Base-by-base conservation (phyloP, 2,113 vertebrate genomes). In the Scatophagus argus region DNA sequence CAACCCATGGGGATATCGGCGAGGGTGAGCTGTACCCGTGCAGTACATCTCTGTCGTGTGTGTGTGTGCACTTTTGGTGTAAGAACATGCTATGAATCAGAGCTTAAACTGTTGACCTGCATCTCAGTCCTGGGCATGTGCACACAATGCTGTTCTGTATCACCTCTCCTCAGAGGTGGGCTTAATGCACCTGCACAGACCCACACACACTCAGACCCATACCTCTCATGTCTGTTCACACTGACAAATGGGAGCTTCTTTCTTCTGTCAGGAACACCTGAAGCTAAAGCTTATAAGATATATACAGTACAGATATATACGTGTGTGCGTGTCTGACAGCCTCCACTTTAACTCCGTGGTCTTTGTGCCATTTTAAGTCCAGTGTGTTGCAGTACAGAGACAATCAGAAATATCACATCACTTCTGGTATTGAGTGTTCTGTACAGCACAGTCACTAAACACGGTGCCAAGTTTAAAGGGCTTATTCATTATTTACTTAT, bases 91-190 rank as follows among this genome's bases (percentile, higher is more conserved):
- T 82, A 82, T 59, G 81, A 91, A 85, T 85, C 72, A 85, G 80
- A 86, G 85, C 82, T 92, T 91, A 92, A 89, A 91, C 82, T 82
- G 83, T 88, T 92, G 86, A 93, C 89, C 91, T 84, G 75, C 67
- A 27, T 87, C 81, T 51, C 52, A 70, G 84, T 14, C 52, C 47
- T 68, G 34, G 72, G 25, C 54, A 21, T 76, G 81, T 81, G 83
- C 64, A 72, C 49, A 71, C 66, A 68, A 2, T 17, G n/a, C 70
- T 19, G 70, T 32, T 67, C 67, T 52, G 25, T 47, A 74, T 86
- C 27, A 25, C 58, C 46, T 51, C 60, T 76, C 81, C 66, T 62
- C 74, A 76, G 86, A 81, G 83, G 62, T 10, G 0, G 36, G 43
- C 55, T 67, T 62, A 58, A 64, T 29, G 68, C 47, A 74, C 60